These are phyloP conservation scores for Malacoraja senta DNA, from an alignment of 2,797 vertebrate genomes.

Conservation along the genomic window DNA sequence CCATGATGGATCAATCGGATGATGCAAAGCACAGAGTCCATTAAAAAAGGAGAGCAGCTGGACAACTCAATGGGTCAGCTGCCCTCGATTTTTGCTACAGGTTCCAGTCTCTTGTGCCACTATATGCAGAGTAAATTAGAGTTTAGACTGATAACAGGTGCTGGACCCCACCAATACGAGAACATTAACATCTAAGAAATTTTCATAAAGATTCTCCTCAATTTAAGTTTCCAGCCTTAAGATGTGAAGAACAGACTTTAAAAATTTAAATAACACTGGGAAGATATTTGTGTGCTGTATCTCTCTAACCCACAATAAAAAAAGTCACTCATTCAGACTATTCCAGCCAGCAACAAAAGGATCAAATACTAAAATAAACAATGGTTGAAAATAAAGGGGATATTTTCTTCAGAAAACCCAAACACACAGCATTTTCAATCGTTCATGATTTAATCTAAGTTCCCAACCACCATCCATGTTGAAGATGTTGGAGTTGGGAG, in stretches of 20 bases:
- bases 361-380: not conserved
- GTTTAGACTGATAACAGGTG: not conserved
- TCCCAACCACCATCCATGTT: not conserved
- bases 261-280: not conserved
- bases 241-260: not conserved
- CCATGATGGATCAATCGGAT: not conserved
- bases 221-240: not conserved
- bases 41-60: too few relatives aligned
- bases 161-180: not conserved
- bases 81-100: too few relatives aligned
- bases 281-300: not conserved
- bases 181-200: not conserved
- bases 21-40: not conserved
- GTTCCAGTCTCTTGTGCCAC: too few relatives aligned
- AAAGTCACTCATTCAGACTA: not conserved
- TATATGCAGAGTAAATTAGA: not conserved
- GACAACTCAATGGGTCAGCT: too few relatives aligned
- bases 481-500: not conserved
- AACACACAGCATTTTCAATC: not conserved
- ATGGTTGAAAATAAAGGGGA: not conserved
- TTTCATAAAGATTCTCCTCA: too few relatives aligned
- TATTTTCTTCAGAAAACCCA: not conserved
- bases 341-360: not conserved
- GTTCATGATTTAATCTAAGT: not conserved
- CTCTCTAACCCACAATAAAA: too few relatives aligned